Percentiles rank a stretch among this genome's conserved stretches.
These are phyloP conservation scores for Neogobius melanostomus DNA, from an alignment of 2,113 vertebrate genomes.

Conservation along the genomic window DNA sequence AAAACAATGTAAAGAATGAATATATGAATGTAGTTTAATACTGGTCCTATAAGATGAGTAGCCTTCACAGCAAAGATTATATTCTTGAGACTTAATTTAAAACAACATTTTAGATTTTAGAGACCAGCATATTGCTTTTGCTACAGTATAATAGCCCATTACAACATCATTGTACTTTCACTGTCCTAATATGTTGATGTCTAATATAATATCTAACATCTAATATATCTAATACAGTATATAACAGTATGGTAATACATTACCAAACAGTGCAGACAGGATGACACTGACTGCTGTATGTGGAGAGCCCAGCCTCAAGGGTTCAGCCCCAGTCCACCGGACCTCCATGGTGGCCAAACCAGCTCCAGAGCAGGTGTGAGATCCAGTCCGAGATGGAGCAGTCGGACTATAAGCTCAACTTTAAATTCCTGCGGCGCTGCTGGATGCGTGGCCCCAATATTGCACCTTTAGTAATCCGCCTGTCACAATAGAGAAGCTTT, in stretches of 20 bases:
- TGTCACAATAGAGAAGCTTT: neutral
- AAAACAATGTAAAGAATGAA: no score
- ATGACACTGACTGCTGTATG: slow-evolving; percentile 46
- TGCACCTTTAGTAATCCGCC: slow-evolving; percentile 8
- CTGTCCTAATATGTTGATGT: no score
- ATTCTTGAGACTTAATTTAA: no score
- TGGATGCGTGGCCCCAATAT: slow-evolving; percentile 14
- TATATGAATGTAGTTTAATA: no score
- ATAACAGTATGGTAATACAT: slow-evolving; percentile 20
- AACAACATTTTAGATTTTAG: no score
- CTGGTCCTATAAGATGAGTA: no score
- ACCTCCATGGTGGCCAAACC: slow-evolving; percentile 63
- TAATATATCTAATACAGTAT: neutral
- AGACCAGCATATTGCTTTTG: no score
- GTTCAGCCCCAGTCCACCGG: slow-evolving; percentile 42
- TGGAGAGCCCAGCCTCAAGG: slow-evolving; percentile 32
- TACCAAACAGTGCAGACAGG: slow-evolving; percentile 68
- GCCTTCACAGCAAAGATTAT: no score
- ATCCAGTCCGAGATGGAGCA: slow-evolving; percentile 34
- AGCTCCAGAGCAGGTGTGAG: slow-evolving; percentile 46
- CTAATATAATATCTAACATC: neutral
- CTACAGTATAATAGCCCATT: no score
- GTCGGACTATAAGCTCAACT: neutral
- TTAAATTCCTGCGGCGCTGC: slow-evolving; percentile 7
- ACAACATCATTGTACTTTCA: no score